These are phyloP conservation scores for Danio rerio DNA, from an alignment of 2,113 vertebrate genomes.

Conservation along the genomic window GRCz12tu NC_133194.1:3964501-3965000, in stretches of 20 bases:
- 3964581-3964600: no score
- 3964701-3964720: neutral
- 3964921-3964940: conserved; percentile 14
- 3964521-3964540: no score
- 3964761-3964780: conserved; percentile 22
- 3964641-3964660: neutral
- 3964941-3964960: neutral
- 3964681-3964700: neutral
- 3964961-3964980: conserved; percentile 20
- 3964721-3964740: conserved; percentile 4
- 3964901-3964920: neutral
- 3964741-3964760: neutral
- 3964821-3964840: neutral
- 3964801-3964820: conserved; percentile 1
- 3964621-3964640: neutral
- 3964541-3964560: no score
- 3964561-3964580: no score
- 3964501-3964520: no score
- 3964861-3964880: conserved; percentile 5
- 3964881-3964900: neutral
- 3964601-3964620: no score
- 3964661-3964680: neutral
- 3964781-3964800: neutral
- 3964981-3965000: conserved; percentile 20
- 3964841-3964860: neutral